A percentile compares a stretch with the other conserved stretches of the same genome.
phyloP scores from a whole-genome alignment of 64 coral and sea anemone species.

The Stylophora pistillata region DNA sequence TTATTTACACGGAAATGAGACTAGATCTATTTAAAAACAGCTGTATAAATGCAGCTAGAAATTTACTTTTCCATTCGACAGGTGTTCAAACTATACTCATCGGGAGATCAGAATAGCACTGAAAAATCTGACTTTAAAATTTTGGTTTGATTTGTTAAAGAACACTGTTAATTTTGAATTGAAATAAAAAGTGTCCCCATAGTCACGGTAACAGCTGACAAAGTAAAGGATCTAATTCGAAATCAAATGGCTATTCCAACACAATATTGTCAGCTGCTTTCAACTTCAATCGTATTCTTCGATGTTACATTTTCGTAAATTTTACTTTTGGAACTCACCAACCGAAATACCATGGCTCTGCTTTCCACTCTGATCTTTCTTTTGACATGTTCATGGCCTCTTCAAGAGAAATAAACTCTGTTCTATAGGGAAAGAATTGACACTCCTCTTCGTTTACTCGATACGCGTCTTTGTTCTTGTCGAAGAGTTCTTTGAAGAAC shows the following conservation, averaged over 20 bases:
- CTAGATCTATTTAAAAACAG: background rate
- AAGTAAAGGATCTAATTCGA: background rate
- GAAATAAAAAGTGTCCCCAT: background rate
- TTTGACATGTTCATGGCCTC: slow-evolving; percentile 89
- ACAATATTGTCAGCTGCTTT: background rate
- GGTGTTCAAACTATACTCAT: background rate
- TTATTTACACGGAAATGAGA: background rate
- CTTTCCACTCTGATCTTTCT: slow-evolving; percentile 79
- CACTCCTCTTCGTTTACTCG: slow-evolving; percentile 86
- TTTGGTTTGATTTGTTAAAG: background rate
- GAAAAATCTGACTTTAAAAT: slow-evolving; percentile 34
- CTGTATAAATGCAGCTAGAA: background rate
- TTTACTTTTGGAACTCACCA: slow-evolving; percentile 69
- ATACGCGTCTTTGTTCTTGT: slow-evolving; percentile 76
- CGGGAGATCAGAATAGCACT: background rate
- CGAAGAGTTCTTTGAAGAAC: slow-evolving; percentile 83
- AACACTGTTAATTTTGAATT: slow-evolving; percentile 2
- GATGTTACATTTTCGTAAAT: background rate
- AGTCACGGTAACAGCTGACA: background rate
- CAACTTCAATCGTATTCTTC: background rate
- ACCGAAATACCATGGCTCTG: slow-evolving; percentile 94
- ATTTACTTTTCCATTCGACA: background rate
- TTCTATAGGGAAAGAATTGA: slow-evolving; percentile 97
- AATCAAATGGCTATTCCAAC: background rate
- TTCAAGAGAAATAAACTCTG: slow-evolving; percentile 74